Conservation (phyloP, 2,113 vertebrate genomes). For the Heloderma charlesbogerti region DNA sequence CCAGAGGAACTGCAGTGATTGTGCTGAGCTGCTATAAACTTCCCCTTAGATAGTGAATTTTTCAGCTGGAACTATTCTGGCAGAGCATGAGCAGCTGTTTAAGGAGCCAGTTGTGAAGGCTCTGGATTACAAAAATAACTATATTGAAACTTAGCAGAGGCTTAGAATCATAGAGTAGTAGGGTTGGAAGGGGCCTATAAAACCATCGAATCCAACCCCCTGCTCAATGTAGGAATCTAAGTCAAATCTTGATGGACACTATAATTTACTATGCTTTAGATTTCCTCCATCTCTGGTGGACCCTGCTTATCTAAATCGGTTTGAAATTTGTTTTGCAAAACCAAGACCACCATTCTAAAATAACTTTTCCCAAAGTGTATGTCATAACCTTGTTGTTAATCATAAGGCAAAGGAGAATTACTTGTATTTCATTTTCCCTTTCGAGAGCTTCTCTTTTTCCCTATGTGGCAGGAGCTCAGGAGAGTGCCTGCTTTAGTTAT, state of each 20-base stretch:
- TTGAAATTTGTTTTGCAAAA: not conserved
- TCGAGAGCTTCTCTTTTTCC: not conserved
- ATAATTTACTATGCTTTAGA: slow-evolving; percentile 16
- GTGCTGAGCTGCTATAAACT: not conserved
- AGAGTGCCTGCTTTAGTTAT: not conserved
- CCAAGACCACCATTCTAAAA: not conserved
- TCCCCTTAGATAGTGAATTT: not conserved
- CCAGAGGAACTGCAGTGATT: not conserved
- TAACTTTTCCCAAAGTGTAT: not conserved
- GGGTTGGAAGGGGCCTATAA: too few species aligned
- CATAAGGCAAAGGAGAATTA: not conserved
- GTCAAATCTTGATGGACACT: not conserved
- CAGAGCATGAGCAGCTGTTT: not conserved
- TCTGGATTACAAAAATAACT: not conserved
- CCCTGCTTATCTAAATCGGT: not conserved
- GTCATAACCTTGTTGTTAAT: not conserved
- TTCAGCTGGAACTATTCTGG: not conserved
- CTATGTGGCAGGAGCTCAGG: not conserved
- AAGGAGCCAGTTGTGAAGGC: not conserved
- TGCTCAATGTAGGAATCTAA: too few species aligned
- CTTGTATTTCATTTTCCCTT: not conserved
- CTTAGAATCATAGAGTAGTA: too few species aligned
- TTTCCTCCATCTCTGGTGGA: not conserved
- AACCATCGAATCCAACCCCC: too few species aligned
- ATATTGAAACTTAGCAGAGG: slow-evolving; percentile 6